Conservation (phyloP, 2,797 vertebrate genomes). For the Neostethus bicornis region DNA sequence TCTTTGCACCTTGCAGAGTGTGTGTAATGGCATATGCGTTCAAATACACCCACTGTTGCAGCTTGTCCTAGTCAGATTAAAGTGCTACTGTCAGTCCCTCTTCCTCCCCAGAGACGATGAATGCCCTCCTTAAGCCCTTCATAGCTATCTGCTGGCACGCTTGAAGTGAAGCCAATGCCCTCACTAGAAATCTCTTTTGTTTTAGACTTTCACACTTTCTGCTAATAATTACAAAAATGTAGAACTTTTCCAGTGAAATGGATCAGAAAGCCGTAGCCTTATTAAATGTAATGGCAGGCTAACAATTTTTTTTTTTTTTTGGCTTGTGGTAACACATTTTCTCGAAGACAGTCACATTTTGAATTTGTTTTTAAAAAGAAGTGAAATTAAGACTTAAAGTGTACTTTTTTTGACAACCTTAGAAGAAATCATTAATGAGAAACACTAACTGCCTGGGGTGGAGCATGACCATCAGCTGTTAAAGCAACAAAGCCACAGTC, state of each 20-base stretch:
- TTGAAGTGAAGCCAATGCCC: constrained; percentile 37
- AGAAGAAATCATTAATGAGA: too few relatives aligned
- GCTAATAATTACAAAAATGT: constrained; percentile 32
- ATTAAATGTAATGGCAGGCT: constrained; percentile 33
- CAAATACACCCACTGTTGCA: constrained; percentile 30
- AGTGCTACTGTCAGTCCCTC: constrained; percentile 47
- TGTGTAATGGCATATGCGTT: constrained; percentile 2
- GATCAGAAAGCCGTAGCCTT: constrained; percentile 25
- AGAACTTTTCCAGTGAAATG: constrained; percentile 45
- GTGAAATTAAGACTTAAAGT: too few relatives aligned
- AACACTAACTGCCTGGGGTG: too few relatives aligned
- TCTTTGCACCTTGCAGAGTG: not conserved
- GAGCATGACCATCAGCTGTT: too few relatives aligned
- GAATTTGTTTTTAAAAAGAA: too few relatives aligned
- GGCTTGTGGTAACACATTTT: constrained; percentile 51
- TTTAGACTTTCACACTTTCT: constrained; percentile 64
- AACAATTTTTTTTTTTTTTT: constrained; percentile 29
- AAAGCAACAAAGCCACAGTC: too few relatives aligned
- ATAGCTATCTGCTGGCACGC: constrained; percentile 38
- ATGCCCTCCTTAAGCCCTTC: constrained; percentile 66
- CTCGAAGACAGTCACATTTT: constrained; percentile 51
- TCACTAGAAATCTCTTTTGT: constrained; percentile 39
- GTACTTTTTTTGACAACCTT: too few relatives aligned
- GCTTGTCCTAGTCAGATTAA: constrained; percentile 44
- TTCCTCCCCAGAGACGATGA: constrained; percentile 49